Conservation (phyloP, 2,888 invertebrate species). For the Pyrrhosoma nymphula region DNA sequence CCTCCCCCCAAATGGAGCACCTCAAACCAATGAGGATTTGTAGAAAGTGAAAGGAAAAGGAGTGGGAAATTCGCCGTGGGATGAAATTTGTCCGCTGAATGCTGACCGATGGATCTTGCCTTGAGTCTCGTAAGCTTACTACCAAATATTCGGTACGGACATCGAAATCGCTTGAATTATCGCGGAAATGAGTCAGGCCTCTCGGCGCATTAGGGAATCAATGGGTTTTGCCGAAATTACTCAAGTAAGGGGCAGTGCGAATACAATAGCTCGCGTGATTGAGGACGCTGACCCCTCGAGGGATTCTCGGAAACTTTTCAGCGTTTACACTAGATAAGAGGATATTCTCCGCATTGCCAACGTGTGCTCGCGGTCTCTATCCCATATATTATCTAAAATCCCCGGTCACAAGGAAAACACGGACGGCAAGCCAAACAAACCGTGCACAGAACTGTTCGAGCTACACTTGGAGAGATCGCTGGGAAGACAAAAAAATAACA, state of each 20-base stretch:
- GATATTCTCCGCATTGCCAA: not conserved
- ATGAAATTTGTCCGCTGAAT: not conserved
- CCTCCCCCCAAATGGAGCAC: not conserved
- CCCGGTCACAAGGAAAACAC: not conserved
- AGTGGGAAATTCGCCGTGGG: not conserved
- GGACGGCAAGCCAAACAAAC: not conserved
- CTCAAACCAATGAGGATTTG: not conserved
- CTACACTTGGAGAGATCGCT: not conserved
- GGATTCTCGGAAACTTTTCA: not conserved
- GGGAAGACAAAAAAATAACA: conserved; percentile 25
- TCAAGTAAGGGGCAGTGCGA: not conserved
- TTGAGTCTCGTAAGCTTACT: not conserved
- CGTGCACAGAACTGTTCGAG: not conserved
- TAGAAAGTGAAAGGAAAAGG: conserved; percentile 5
- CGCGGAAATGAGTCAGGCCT: not conserved
- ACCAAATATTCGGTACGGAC: not conserved
- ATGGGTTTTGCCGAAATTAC: not conserved
- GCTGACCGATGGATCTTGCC: not conserved
- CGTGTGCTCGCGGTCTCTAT: not conserved
- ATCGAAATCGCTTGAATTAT: not conserved
- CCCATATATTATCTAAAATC: not conserved
- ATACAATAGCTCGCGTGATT: not conserved
- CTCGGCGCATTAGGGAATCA: not conserved
- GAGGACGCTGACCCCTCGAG: conserved; percentile 1
- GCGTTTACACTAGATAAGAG: conserved; percentile 16